Evolutionary conservation across 2,888 invertebrate species (phyloP), one percentile per base, ranked within the genome.

Genomic region (Polyommatus iphigenia): DNA sequence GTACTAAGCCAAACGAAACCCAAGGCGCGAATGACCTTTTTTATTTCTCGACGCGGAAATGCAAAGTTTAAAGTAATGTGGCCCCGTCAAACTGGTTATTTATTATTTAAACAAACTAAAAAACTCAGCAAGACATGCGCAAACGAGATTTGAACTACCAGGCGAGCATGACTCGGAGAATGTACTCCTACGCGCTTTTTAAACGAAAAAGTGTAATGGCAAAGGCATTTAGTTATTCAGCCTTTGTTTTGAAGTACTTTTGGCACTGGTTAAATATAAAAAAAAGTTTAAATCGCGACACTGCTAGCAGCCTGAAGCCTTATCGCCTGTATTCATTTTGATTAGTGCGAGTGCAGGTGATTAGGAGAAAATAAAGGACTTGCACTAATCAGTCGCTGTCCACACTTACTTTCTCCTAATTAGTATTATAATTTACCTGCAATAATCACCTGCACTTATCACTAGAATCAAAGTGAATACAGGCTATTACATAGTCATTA

Each of bases 41-140:
- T 90, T 89, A 89, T 85, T 90, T 90, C 87, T 87, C 84, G 87
- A 92, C 86, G 89, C 91, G 93, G 93, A 93, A 93, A 93, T 90
- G 91, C 89, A 90, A 90, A 90, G 90, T 29, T 91, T 91, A 88
- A 89, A 90, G 87, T 90, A 89, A 89, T 87, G 15, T 54, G 87
- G 86, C 84, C 90, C 83, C 80, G 90, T 89, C 89, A 85, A 89
- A 88, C 93, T 88, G 91, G 92, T 79, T 78, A 76, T 92, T 90
- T 84, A 82, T 87, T 91, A 91, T 91, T 91, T 88, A 88, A 91
- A 89, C 87, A 76, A 83, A 85, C 83, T 82, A 80, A 84, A 87
- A 91, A 91, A 87, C 91, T 90, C 87, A 92, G 87, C 90, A 89
- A 93, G 92, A 92, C 91, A 92, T 91, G 92, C 90, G 90, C 91